These are phyloP conservation scores for Cyrtodaria siliqua DNA, from an alignment of 2,888 invertebrate genomes.

Conservation along the genomic window DNA sequence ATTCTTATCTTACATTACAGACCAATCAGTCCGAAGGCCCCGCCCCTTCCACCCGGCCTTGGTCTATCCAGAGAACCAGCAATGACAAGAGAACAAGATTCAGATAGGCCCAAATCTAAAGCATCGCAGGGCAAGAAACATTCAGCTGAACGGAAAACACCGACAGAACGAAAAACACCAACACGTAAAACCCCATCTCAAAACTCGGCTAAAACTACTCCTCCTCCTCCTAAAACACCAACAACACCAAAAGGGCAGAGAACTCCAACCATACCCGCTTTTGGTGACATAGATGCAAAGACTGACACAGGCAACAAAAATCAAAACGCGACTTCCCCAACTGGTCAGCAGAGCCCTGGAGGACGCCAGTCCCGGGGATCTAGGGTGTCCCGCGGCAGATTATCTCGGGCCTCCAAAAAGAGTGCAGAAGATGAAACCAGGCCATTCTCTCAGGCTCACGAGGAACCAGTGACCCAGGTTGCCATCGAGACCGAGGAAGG, in stretches of 20 bases:
- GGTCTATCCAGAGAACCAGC: slow-evolving; percentile 70
- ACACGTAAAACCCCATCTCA: slow-evolving; percentile 47
- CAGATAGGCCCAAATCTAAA: slow-evolving; percentile 31
- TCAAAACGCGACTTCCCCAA: slow-evolving; percentile 1
- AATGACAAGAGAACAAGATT: slow-evolving; percentile 54
- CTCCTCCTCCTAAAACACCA: slow-evolving; percentile 31
- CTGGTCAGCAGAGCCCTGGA: slow-evolving; percentile 37
- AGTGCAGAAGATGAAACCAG: slow-evolving; percentile 49
- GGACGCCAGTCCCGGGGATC: slow-evolving; percentile 47
- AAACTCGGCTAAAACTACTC: slow-evolving; percentile 45
- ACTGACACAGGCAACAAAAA: neutral
- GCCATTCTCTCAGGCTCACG: slow-evolving; percentile 63
- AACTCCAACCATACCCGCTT: slow-evolving; percentile 50
- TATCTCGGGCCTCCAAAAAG: slow-evolving; percentile 46
- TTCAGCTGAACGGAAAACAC: slow-evolving; percentile 19
- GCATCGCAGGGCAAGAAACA: slow-evolving; percentile 5
- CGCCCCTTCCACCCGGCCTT: slow-evolving; percentile 81
- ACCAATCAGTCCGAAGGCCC: slow-evolving; percentile 82
- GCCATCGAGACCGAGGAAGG: slow-evolving; percentile 65
- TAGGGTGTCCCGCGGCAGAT: slow-evolving; percentile 57
- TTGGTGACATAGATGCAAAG: slow-evolving; percentile 24
- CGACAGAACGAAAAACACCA: slow-evolving; percentile 39
- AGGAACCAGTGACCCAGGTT: slow-evolving; percentile 70
- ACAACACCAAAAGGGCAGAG: slow-evolving; percentile 35
- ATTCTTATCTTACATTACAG: slow-evolving; percentile 43